Evolutionary conservation across 2,113 vertebrate species (phyloP), one percentile per base, ranked within the genome.

Genomic region (Aythya baeri): DNA sequence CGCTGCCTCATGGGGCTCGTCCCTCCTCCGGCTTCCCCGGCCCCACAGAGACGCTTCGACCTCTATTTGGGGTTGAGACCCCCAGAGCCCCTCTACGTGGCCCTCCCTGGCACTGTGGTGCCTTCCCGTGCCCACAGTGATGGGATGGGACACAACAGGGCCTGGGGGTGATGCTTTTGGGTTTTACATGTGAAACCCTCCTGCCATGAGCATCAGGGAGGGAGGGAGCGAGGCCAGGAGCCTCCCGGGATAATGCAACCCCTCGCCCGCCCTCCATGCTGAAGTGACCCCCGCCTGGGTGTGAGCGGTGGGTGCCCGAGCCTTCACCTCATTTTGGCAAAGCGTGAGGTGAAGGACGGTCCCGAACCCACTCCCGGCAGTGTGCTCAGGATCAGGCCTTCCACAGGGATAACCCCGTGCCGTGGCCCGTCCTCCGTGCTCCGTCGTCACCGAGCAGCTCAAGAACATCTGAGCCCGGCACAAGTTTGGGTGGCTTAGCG

Each of bases 21-120:
- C 7, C 23, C 6, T 76, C 7, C 72, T 36, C 38, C 0, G 1
- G 75, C 8, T 75, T 18, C 13, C 20, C 18, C 3, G 8, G 31
- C 31, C 38, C 5, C 0, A 22, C 0, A 7, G 31, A n/a, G 61
- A 26, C 16, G 26, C 38, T 13, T 94, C 34, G 17, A 13, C 15
- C 3, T 67, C 50, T 2, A 1, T 2, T 0, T 7, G 34, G 18
- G 50, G 17, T 13, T 26, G 32, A 54, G 29, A 7, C 20, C 29
- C 1, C 2, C 4, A 0, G 5, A 2, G 3, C 23, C 20, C 7
- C 11, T 43, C 66, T 20, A 32, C 63, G 54, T 71, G 65, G 29
- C 11, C 2, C 15, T 17, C 2, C 0, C 16, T 34, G 41, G 5
- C 71, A 34, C 34, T 55, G 54, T 0, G 0, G 27, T 10, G 9